Percentiles rank a stretch among this genome's conserved stretches.
phyloP scores from a whole-genome alignment of 2,113 vertebrate genomes.

The Vulpes vulpes region DNA sequence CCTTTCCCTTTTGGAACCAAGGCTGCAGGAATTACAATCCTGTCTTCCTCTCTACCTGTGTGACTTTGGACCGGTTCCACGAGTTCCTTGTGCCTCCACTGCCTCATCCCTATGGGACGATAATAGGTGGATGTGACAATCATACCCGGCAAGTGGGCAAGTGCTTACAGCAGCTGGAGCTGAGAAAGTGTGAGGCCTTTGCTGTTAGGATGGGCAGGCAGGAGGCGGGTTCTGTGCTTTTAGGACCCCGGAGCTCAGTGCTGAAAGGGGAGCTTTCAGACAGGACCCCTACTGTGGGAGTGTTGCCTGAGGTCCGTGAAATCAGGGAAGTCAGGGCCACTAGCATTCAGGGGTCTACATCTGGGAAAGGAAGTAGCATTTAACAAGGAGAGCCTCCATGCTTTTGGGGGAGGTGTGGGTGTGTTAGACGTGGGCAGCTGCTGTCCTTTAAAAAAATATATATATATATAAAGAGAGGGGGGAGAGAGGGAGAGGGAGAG shows the following conservation, averaged over 20 bases:
- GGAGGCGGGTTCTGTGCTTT: neutral
- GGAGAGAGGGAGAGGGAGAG: no score
- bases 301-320: neutral
- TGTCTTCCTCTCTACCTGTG: neutral
- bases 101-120: no score
- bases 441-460: neutral
- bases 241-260: neutral
- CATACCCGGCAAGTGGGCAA: no score
- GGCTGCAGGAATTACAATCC: neutral
- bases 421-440: neutral
- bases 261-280: neutral
- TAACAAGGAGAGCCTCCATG: neutral
- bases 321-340: neutral
- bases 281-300: neutral
- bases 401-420: neutral
- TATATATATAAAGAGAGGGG: no score
- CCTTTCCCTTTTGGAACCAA: neutral
- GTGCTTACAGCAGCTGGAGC: fast-evolving
- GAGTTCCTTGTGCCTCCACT: neutral
- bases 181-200: no score
- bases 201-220: neutral
- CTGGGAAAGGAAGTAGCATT: neutral
- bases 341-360: neutral
- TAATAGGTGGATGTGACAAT: neutral
- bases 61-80: neutral